Evolutionary conservation across 1,140 invertebrate genomes (phyloP), one percentile per base, ranked within the genome.

Genomic region (Ostrea denselamellosa): DNA sequence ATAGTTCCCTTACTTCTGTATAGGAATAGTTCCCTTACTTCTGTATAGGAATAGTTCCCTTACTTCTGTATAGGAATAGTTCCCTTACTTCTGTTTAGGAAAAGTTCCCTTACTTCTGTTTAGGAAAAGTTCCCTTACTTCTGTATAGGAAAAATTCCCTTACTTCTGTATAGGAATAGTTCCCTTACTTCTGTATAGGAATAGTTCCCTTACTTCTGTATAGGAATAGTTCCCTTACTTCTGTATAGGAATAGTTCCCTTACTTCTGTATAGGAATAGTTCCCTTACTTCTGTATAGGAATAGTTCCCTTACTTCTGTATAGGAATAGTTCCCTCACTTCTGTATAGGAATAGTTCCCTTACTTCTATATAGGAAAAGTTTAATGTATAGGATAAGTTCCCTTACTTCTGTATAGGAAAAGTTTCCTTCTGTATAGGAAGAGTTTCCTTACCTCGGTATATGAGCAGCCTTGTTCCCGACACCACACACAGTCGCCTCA

Each of bases 61-160:
- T 90, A 94, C 94, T 94, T 94, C 93, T 93, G 87, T 95, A 94
- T 51, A 95, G 93, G 0, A 93, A 89, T 4, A 95, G 94, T 95
- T 8, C 94, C 94, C 14, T 5, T n/a, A n/a, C 34, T 5, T 5
- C 34, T 44, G 34, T 44, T 1, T 44, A 44, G 34, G 34, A 44
- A 44, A 2, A 2, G 34, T 19, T 52, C 19, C 58, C 84, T 71
- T 90, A 94, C 94, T 94, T 94, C 93, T 93, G 87, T 95, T 5
- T n/a, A n/a, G n/a, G n/a, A n/a, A n/a, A n/a, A n/a, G n/a, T n/a
- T n/a, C n/a, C n/a, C n/a, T n/a, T n/a, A n/a, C 34, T 5, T 5
- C 34, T 44, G 34, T 44, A 5, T 44, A 44, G 34, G 34, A 44
- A 44, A 2, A 2, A 5, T 19, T 52, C 19, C 58, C 84, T 71